Percentiles rank a stretch among this genome's conserved stretches.
Evolutionary conservation across 2,888 invertebrate species (phyloP).

Genomic region (Automeris io): DNA sequence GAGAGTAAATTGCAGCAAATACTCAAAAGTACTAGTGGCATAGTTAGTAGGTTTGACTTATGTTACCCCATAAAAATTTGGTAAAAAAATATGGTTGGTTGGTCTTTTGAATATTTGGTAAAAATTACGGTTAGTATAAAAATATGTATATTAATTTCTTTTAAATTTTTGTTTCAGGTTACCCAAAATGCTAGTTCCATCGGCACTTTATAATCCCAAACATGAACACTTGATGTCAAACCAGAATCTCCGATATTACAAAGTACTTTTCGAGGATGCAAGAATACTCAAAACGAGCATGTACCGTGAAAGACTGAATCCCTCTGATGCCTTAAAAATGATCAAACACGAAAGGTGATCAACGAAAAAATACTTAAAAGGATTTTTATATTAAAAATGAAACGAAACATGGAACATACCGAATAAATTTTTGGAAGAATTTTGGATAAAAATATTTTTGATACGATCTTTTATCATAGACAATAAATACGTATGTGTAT

Average conservation of each 20-base stretch:
- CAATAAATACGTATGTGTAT: slow-evolving; percentile 24
- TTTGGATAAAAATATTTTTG: slow-evolving; percentile 39
- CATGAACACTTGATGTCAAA: background rate
- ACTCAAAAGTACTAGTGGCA: too few relatives aligned
- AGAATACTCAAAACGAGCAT: slow-evolving; percentile 34
- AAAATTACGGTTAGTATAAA: background rate
- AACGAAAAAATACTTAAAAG: slow-evolving; percentile 21
- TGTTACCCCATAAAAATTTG: too few relatives aligned
- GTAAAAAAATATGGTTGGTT: too few relatives aligned
- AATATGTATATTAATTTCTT: slow-evolving; percentile 10
- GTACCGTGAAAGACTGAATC: slow-evolving; percentile 49
- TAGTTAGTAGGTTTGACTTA: too few relatives aligned
- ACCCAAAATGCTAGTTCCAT: slow-evolving; percentile 55
- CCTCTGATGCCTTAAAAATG: slow-evolving; percentile 55
- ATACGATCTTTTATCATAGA: slow-evolving; percentile 38
- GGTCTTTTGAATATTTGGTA: too few relatives aligned
- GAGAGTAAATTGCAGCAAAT: too few relatives aligned
- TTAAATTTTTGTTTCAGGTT: slow-evolving; percentile 47
- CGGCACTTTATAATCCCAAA: slow-evolving; percentile 28
- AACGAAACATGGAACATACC: slow-evolving; percentile 36
- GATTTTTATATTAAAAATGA: slow-evolving; percentile 35
- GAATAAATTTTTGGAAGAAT: slow-evolving; percentile 37
- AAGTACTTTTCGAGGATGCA: slow-evolving; percentile 18
- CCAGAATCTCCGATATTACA: background rate
- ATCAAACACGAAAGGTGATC: slow-evolving; percentile 57